These are phyloP conservation scores for Neomonachus schauinslandi DNA, from an alignment of 2,113 vertebrate species.

Conservation along the genomic window DNA sequence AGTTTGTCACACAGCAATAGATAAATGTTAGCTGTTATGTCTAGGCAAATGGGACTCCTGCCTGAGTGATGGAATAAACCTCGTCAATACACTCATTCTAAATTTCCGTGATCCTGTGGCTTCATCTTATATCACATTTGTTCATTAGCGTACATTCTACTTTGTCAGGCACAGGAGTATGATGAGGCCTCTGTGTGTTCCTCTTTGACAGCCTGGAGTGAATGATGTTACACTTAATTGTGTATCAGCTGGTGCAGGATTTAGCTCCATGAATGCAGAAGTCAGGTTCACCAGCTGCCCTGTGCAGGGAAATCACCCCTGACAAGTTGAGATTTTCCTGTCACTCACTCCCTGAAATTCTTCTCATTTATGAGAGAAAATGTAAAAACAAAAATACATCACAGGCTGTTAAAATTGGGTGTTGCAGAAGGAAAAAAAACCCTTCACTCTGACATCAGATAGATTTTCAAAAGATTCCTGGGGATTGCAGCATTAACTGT, in stretches of 20 bases:
- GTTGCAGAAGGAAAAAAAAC: background rate
- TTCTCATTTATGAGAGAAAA: slow-evolving; percentile 23
- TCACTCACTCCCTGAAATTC: background rate
- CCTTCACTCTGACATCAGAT: background rate
- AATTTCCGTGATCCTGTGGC: background rate
- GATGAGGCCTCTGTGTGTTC: background rate
- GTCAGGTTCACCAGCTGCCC: background rate
- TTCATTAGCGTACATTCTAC: background rate
- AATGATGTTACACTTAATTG: background rate
- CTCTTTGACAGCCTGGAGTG: background rate
- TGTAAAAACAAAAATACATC: background rate
- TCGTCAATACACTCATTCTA: background rate
- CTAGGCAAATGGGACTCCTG: background rate
- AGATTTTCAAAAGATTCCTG: slow-evolving; percentile 13
- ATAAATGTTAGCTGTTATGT: background rate
- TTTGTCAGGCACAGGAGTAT: background rate
- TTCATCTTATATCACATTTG: background rate
- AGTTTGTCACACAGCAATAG: background rate
- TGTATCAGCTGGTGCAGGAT: background rate
- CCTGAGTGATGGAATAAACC: background rate
- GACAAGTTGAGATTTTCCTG: background rate
- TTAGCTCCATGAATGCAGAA: background rate
- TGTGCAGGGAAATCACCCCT: background rate
- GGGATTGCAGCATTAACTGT: background rate
- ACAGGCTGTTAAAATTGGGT: background rate